Conservation (phyloP, 2,797 vertebrate species). For the Petrocephalus sullivani region DNA sequence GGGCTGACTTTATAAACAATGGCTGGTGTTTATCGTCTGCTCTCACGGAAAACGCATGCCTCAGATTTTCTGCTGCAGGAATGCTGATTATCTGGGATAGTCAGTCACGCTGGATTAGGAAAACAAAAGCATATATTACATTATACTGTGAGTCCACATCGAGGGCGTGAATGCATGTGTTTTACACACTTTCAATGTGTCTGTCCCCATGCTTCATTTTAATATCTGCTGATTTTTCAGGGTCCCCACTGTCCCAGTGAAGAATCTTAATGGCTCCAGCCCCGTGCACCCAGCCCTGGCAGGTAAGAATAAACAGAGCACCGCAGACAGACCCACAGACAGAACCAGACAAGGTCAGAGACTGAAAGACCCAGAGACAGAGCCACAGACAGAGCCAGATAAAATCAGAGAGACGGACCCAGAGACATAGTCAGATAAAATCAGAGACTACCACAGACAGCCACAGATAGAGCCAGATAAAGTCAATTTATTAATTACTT, state of each 20-base stretch:
- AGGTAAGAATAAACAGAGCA: slow-evolving; percentile 58
- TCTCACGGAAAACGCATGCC: not conserved
- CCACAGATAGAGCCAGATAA: too few relatives aligned
- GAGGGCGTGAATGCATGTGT: not conserved
- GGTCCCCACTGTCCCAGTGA: slow-evolving; percentile 88
- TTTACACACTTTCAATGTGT: not conserved
- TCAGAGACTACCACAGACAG: too few relatives aligned
- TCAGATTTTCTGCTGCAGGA: not conserved
- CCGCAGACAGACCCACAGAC: not conserved
- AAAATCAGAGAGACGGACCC: too few relatives aligned
- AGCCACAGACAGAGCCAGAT: too few relatives aligned
- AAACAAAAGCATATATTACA: not conserved
- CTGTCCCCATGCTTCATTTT: not conserved
- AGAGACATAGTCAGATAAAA: too few relatives aligned
- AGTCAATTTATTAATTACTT: too few relatives aligned
- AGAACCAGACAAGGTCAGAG: not conserved
- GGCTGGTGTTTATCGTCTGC: not conserved
- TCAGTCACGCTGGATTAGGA: not conserved
- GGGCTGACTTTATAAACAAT: not conserved
- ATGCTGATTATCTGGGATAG: not conserved
- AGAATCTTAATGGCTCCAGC: slow-evolving; percentile 88
- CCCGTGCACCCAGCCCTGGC: slow-evolving; percentile 86
- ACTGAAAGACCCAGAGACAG: too few relatives aligned
- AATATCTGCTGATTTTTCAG: slow-evolving; percentile 49
- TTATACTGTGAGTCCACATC: not conserved